Evolutionary conservation across 1,140 invertebrate genomes (phyloP).

Genomic region (Danaus melanippus): DNA sequence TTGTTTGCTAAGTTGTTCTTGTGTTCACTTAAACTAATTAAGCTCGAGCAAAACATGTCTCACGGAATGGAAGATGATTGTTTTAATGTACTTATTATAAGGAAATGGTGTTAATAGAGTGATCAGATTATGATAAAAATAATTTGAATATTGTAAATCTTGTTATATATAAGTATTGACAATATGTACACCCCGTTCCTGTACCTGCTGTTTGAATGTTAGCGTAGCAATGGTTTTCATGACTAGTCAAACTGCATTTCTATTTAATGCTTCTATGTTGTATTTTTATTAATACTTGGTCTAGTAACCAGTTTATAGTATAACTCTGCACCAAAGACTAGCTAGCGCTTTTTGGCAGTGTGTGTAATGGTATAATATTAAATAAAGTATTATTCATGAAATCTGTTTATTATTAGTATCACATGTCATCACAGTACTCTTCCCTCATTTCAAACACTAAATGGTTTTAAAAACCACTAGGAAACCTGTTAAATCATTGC

Average conservation of each 20-base stretch:
- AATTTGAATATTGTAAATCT: too few relatives aligned
- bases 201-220: background rate
- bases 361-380: slow-evolving; percentile 8
- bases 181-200: slow-evolving; percentile 4
- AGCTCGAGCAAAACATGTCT: too few relatives aligned
- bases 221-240: slow-evolving; percentile 4
- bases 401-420: slow-evolving; percentile 19
- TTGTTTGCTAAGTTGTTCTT: too few relatives aligned
- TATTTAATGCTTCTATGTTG: slow-evolving; percentile 4
- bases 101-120: too few relatives aligned
- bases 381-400: slow-evolving; percentile 15
- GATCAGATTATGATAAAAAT: too few relatives aligned
- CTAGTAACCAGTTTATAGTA: too few relatives aligned
- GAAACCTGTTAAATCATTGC: slow-evolving; percentile 1
- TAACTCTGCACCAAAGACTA: too few relatives aligned
- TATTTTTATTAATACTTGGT: background rate
- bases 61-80: too few relatives aligned
- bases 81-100: too few relatives aligned
- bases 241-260: slow-evolving; percentile 28
- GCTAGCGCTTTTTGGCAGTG: too few relatives aligned
- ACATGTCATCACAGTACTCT: slow-evolving; percentile 13
- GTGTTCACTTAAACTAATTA: too few relatives aligned
- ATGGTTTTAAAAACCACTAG: slow-evolving; percentile 5
- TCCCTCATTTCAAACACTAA: background rate
- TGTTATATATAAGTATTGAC: slow-evolving; percentile 6